Percentiles rank a stretch among this genome's conserved stretches.
Evolutionary conservation across 2,113 vertebrate species (phyloP).

Genomic region (Albula glossodonta): DNA sequence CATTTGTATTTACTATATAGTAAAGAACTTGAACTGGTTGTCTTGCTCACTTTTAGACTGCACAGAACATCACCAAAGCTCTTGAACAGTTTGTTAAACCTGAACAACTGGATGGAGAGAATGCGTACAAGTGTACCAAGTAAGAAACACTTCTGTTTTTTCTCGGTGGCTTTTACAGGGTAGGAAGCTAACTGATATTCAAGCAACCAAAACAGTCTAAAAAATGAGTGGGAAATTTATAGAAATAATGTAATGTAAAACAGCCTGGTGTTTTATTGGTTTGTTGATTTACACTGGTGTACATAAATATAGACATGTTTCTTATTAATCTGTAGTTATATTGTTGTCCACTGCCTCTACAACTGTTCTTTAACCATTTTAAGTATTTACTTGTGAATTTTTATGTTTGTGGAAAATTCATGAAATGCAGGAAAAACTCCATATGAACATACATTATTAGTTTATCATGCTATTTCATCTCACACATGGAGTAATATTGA

Average conservation of each 20-base stretch:
- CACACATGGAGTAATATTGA: neutral
- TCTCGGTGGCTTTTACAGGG: neutral
- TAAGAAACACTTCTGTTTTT: constrained; percentile 51
- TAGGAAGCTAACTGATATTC: neutral
- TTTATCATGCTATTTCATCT: neutral
- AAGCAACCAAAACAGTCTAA: neutral
- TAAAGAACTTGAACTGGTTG: neutral
- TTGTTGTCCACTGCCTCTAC: no score
- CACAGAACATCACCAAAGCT: constrained; percentile 83
- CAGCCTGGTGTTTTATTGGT: neutral
- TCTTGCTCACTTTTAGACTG: constrained; percentile 65
- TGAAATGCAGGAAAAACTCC: neutral
- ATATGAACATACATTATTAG: neutral
- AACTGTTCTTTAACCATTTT: no score
- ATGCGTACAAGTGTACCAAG: constrained; percentile 96
- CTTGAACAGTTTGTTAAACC: constrained; percentile 95
- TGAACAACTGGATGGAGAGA: constrained; percentile 92
- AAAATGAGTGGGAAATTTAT: neutral
- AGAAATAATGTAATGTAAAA: neutral
- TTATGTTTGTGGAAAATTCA: neutral
- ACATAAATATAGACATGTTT: no score
- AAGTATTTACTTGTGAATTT: neutral
- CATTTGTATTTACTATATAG: neutral
- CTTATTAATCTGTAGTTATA: no score
- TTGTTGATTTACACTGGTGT: neutral